Percentiles rank a stretch among this genome's conserved stretches.
phyloP scores from a whole-genome alignment of 2,888 invertebrate genomes.

The Chromoteleia sp. region DNA sequence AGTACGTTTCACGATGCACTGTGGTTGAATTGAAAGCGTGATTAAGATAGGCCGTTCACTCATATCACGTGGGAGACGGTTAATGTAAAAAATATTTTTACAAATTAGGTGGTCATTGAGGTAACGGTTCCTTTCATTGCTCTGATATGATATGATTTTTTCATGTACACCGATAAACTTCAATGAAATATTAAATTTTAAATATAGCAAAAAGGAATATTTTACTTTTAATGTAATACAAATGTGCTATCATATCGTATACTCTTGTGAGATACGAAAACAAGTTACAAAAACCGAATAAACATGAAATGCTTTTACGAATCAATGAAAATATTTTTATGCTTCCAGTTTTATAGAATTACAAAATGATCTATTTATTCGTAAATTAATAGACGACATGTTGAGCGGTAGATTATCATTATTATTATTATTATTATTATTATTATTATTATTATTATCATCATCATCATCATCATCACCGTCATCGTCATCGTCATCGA shows the following conservation, averaged over 20 bases:
- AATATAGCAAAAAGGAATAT: slow-evolving; percentile 23
- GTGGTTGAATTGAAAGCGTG: slow-evolving; percentile 15
- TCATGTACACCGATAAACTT: slow-evolving; percentile 12
- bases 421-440: no score
- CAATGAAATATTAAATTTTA: slow-evolving; percentile 15
- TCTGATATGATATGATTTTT: slow-evolving; percentile 20
- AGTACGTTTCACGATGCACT: not conserved
- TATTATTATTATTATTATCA: no score
- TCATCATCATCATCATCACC: no score
- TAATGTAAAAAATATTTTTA: slow-evolving; percentile 1
- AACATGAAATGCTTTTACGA: slow-evolving; percentile 30
- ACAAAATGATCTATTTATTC: not conserved
- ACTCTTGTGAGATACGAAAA: slow-evolving; percentile 37
- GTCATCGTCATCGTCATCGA: no score
- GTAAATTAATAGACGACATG: slow-evolving; percentile 4
- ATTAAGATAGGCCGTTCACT: slow-evolving; percentile 7
- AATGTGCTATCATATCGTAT: not conserved
- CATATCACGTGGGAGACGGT: slow-evolving; percentile 5
- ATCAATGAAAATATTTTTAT: slow-evolving; percentile 21
- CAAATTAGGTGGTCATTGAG: slow-evolving; percentile 39
- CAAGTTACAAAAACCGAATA: slow-evolving; percentile 35
- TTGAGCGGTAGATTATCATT: no score
- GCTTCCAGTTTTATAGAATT: slow-evolving; percentile 1
- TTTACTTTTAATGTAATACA: slow-evolving; percentile 28
- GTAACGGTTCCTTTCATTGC: slow-evolving; percentile 35